Conservation (phyloP, 2,888 invertebrate species). For the Mycalesis mineus region DNA sequence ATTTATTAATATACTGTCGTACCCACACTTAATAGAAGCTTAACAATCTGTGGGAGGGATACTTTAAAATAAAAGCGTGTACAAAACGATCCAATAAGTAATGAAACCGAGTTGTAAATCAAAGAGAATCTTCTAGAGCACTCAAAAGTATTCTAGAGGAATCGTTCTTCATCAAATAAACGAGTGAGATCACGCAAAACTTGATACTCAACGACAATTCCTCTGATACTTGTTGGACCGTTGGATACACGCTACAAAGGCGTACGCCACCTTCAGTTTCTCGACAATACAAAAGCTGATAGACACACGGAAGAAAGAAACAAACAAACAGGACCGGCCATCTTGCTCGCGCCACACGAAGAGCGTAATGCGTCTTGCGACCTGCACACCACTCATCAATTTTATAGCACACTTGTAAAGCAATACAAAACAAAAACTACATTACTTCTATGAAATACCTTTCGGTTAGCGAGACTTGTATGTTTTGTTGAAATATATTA, state of each 20-base stretch:
- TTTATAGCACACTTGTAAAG: constrained; percentile 9
- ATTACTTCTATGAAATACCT: too few relatives aligned
- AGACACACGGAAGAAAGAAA: constrained; percentile 53
- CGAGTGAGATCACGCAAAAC: too few relatives aligned
- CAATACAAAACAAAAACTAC: not conserved
- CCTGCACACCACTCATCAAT: constrained; percentile 40
- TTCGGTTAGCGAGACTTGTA: too few relatives aligned
- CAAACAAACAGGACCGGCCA: constrained; percentile 70
- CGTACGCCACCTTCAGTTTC: constrained; percentile 60
- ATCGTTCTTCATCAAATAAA: too few relatives aligned
- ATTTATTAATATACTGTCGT: not conserved
- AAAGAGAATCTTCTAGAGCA: too few relatives aligned
- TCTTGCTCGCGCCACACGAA: constrained; percentile 71
- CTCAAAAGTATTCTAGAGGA: too few relatives aligned
- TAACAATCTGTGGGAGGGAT: not conserved
- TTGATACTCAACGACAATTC: too few relatives aligned
- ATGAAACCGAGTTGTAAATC: too few relatives aligned
- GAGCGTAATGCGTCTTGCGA: constrained; percentile 50
- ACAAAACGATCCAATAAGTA: not conserved
- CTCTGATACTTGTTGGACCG: not conserved
- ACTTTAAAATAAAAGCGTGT: not conserved
- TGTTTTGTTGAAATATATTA: too few relatives aligned
- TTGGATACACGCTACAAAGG: constrained; percentile 17
- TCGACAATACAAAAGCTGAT: constrained; percentile 45
- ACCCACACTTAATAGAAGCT: not conserved